These are phyloP conservation scores for Ariolimax columbianus DNA, from an alignment of 2,888 invertebrate genomes.

Conservation along the genomic window DNA sequence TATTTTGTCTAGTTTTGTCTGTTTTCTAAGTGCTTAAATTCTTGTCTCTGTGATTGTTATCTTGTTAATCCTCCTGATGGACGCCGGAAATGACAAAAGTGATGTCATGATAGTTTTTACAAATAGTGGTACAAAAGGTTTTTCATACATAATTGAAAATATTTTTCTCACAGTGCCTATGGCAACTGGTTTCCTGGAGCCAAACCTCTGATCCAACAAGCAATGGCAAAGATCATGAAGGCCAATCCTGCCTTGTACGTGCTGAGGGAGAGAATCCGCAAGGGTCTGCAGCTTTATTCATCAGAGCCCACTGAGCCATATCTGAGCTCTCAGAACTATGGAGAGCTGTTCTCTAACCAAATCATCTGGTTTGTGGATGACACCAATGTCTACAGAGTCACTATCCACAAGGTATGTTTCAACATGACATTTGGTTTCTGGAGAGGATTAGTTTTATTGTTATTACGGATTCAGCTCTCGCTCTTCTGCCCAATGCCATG, in stretches of 20 bases:
- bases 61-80: too few species aligned
- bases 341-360: conserved; percentile 99
- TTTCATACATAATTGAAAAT: not conserved
- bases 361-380: conserved; percentile 99
- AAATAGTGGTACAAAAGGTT: too few species aligned
- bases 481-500: too few species aligned
- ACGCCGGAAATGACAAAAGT: too few species aligned
- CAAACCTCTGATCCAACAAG: conserved; percentile 98
- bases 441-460: too few species aligned
- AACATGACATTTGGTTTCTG: not conserved
- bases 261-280: conserved; percentile 96
- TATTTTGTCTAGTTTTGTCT: too few species aligned
- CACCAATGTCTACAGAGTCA: conserved; percentile 99
- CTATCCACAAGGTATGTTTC: conserved; percentile 90
- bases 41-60: too few species aligned
- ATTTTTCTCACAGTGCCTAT: conserved; percentile 85
- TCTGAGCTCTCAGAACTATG: conserved; percentile 98
- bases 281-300: conserved; percentile 97
- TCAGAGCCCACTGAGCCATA: conserved; percentile 99
- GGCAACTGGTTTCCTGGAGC: conserved; percentile 99
- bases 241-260: conserved; percentile 99
- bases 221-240: conserved; percentile 99
- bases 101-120: too few species aligned
- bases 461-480: too few species aligned
- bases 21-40: too few species aligned